A percentile compares a stretch with the other conserved stretches of the same genome.
Conservation (phyloP, 2,113 vertebrate genomes). For the Vombatus ursinus region DNA sequence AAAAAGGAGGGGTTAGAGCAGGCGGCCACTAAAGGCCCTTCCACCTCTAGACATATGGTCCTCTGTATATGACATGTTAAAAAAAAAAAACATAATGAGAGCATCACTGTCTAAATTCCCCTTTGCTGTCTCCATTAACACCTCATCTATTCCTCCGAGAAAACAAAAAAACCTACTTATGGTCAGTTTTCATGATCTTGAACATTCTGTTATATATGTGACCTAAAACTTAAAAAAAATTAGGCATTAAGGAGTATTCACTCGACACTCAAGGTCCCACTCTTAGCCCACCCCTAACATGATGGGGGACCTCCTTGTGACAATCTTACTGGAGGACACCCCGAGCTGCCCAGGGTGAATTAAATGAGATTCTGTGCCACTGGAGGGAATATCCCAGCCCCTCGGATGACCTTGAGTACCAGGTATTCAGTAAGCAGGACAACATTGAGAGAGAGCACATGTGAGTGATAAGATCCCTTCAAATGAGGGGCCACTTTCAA, state of each 20-base stretch:
- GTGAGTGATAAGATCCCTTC: too few species aligned
- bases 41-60: background rate
- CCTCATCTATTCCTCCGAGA: too few species aligned
- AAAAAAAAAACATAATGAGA: background rate
- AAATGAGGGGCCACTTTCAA: background rate
- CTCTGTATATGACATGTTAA: background rate
- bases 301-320: background rate
- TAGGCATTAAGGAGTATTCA: background rate
- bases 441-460: background rate
- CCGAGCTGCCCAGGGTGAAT: too few species aligned
- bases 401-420: background rate
- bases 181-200: background rate
- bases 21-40: too few species aligned
- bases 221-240: background rate
- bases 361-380: background rate
- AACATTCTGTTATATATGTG: background rate
- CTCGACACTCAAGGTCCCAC: background rate
- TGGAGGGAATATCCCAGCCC: too few species aligned
- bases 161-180: background rate
- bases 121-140: background rate
- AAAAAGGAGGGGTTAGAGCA: background rate
- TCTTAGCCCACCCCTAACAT: background rate
- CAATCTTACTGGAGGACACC: background rate
- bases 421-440: too few species aligned
- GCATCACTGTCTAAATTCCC: background rate